Conservation (phyloP, 1,140 invertebrate genomes). For the Andricus grossulariae region DNA sequence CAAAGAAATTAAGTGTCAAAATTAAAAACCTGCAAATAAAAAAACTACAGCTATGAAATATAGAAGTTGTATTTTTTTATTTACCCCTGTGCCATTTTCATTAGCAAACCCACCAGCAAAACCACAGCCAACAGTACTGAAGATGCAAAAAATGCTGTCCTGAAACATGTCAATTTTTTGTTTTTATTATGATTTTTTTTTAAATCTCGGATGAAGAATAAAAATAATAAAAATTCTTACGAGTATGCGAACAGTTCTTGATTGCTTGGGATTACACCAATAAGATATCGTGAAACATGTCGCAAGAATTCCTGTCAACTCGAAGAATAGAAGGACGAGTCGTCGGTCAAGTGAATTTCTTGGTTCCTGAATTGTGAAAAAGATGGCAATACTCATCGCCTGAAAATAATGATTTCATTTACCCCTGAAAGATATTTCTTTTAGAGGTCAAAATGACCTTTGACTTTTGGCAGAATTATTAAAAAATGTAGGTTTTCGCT, state of each 20-base stretch:
- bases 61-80: no score
- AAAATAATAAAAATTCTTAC: neutral
- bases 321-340: neutral
- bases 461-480: no score
- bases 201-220: neutral
- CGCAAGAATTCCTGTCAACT: neutral
- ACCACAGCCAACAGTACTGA: neutral
- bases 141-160: slow-evolving; percentile 8
- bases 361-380: neutral
- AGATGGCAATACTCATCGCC: neutral
- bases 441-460: no score
- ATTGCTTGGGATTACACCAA: neutral
- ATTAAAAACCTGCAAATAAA: no score
- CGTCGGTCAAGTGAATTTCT: neutral
- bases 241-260: neutral
- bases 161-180: neutral
- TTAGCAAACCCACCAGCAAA: no score
- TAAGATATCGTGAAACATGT: neutral
- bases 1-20: no score
- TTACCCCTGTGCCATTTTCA: no score
- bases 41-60: no score
- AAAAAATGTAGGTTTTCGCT: no score
- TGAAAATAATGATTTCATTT: no score
- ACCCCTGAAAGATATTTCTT: no score
- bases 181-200: neutral